Evolutionary conservation across 1,140 invertebrate genomes (phyloP), one percentile per base, ranked within the genome.

Genomic region (Brachionus plicatilis): DNA sequence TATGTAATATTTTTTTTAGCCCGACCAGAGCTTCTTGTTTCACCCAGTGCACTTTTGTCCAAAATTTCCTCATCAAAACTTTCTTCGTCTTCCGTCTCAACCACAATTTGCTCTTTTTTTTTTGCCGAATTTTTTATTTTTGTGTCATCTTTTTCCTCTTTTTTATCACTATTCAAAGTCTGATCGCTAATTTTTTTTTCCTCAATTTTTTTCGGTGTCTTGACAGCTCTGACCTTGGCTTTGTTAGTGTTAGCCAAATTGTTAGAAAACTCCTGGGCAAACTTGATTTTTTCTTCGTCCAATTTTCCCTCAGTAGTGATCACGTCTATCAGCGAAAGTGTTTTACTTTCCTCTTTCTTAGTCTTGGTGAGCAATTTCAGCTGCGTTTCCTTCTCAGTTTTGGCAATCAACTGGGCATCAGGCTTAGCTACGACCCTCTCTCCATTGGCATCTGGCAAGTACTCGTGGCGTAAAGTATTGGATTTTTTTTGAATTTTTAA

Each of bases 31-130:
- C 20, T 20, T 60, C 79, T 53, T 60, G 20, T 50, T 50, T 76
- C 72, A n/a, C 24, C n/a, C 9, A 17, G 2, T 11, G 12, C 79
- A 45, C 33, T 43, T 65, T 82, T 43, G 17, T 82, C 37, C 20
- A 47, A 47, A 76, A 76, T 47, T 14, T 82, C 79, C 20, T 82
- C 79, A 65, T 82, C 79, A 68, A 82, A 82, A 37, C 79, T 82
- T 14, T 82, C 79, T 14, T 82, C 79, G 24, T 43, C 33, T 14
- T 68, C 79, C 7, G 79, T 82, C 0, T 66, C 29, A n/a, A 82
- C 29, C 9, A 68, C 41, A 17, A 82, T 65, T 47, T 66, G 65
- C 33, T 82, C 79, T 47, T 43, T 60, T 37, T 82, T 82, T 65
- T 60, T 82, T 9, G 33, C 41, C 50, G 47, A 33, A 17, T 80